These are phyloP conservation scores for Siniperca knerii DNA, from an alignment of 2,113 vertebrate genomes.

Conservation along the genomic window DNA sequence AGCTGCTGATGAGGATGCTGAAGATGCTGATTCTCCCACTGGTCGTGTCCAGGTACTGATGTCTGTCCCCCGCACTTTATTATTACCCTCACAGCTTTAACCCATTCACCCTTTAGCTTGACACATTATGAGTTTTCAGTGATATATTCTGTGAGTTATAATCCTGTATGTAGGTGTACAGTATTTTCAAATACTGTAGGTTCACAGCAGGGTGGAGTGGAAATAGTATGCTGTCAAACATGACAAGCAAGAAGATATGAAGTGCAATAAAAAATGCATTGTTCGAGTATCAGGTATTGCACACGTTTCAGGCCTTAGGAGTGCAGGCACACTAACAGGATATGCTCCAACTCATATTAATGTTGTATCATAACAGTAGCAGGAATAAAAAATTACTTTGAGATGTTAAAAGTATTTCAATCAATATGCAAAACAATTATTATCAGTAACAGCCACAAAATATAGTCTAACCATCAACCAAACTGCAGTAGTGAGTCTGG, in stretches of 20 bases:
- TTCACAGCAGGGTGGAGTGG: neutral
- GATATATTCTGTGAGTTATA: neutral
- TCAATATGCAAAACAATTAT: too few species aligned
- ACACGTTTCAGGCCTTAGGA: too few species aligned
- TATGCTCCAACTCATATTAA: too few species aligned
- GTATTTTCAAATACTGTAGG: neutral
- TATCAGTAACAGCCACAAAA: neutral
- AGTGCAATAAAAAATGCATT: neutral
- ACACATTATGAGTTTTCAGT: neutral
- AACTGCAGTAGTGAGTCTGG: neutral
- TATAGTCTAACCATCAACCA: neutral
- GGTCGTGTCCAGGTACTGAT: slow-evolving; percentile 93
- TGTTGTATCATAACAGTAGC: too few species aligned
- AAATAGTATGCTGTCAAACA: neutral
- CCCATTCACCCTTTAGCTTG: neutral
- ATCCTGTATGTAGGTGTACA: too few species aligned
- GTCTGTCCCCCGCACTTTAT: neutral
- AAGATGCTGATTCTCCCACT: slow-evolving; percentile 98
- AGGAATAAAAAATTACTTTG: too few species aligned
- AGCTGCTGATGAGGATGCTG: slow-evolving; percentile 97
- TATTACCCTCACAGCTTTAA: neutral
- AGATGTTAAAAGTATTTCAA: too few species aligned
- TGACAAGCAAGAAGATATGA: too few species aligned
- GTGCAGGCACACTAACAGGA: too few species aligned
- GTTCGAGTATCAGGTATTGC: too few species aligned